Conservation (phyloP, 2,113 vertebrate genomes). For the Phocoena phocoena region DNA sequence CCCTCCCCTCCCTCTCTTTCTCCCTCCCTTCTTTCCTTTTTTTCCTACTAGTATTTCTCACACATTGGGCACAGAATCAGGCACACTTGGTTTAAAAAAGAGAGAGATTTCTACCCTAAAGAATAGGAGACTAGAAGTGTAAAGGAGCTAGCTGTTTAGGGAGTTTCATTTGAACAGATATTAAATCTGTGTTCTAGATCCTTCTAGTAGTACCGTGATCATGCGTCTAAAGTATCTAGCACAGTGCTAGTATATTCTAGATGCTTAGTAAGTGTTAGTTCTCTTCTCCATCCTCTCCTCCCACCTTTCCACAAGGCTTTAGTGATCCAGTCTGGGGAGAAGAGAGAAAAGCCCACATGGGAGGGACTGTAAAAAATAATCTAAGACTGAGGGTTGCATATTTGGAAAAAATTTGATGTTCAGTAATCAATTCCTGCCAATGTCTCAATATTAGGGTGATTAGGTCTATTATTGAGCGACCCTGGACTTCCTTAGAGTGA, state of each 20-base stretch:
- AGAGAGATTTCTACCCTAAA: background rate
- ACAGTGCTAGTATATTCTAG: background rate
- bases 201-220: background rate
- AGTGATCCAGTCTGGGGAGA: background rate
- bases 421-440: background rate
- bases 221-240: background rate
- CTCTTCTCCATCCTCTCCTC: background rate
- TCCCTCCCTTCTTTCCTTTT: background rate
- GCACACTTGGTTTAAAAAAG: background rate
- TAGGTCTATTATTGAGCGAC: background rate
- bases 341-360: background rate
- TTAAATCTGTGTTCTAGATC: background rate
- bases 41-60: background rate
- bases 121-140: background rate
- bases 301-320: background rate
- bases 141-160: background rate
- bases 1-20: background rate
- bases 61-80: background rate
- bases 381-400: background rate
- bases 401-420: constrained; percentile 20
- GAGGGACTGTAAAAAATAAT: background rate
- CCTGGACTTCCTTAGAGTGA: background rate
- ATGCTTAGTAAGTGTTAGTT: background rate
- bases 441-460: background rate
- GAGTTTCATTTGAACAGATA: background rate